phyloP scores from a whole-genome alignment of 2,888 invertebrate genomes.

The Lasioglossum calceatum region DNA sequence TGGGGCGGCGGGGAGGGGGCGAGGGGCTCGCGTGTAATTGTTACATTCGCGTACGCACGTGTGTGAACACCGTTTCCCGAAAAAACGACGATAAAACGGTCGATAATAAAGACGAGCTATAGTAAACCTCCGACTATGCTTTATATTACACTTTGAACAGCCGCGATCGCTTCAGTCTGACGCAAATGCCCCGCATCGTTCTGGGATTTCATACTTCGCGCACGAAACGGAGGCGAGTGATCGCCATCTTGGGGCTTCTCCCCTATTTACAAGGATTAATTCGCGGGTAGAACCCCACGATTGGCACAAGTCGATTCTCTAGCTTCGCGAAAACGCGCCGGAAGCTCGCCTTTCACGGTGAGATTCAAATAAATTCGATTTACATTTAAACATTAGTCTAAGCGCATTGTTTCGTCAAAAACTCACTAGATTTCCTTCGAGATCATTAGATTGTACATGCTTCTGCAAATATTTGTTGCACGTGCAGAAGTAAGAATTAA shows the following conservation, averaged over 20 bases:
- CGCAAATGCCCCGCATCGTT: constrained; percentile 63
- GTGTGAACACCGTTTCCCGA: constrained; percentile 38
- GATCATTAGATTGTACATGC: neutral
- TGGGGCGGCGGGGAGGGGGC: too few relatives aligned
- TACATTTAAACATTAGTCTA: too few relatives aligned
- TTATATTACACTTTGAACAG: constrained; percentile 82
- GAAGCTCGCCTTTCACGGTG: neutral
- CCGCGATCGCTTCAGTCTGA: constrained; percentile 73
- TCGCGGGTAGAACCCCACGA: constrained; percentile 44
- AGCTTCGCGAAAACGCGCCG: neutral
- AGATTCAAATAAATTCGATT: neutral
- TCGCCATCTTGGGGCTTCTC: constrained; percentile 12
- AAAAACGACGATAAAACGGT: constrained; percentile 28
- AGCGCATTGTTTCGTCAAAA: neutral
- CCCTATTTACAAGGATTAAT: constrained; percentile 61
- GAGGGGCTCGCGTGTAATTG: constrained; percentile 16
- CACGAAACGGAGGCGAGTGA: neutral
- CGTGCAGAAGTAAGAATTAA: neutral
- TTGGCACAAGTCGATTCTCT: constrained; percentile 19
- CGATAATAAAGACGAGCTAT: constrained; percentile 66
- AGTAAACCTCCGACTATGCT: constrained; percentile 55
- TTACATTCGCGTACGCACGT: constrained; percentile 27
- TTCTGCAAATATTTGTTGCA: neutral
- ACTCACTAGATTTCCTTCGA: neutral
- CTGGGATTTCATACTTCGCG: constrained; percentile 31